Percentiles rank a stretch among this genome's conserved stretches.
Conservation (phyloP, 1,140 invertebrate genomes). For the Eriosoma lanigerum region DNA sequence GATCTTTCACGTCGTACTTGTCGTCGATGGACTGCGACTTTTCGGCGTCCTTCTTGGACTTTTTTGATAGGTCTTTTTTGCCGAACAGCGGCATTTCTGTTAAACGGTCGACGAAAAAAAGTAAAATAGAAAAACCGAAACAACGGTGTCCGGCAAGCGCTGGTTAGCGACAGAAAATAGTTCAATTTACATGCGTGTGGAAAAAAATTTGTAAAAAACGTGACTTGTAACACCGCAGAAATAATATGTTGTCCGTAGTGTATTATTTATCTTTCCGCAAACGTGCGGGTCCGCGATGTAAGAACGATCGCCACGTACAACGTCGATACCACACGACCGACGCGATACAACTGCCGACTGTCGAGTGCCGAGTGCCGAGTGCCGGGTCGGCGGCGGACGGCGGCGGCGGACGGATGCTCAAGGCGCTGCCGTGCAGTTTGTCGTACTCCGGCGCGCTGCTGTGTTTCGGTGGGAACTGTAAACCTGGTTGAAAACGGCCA, state of each 20-base stretch:
- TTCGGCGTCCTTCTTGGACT: conserved; percentile 40
- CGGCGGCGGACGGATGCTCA: not conserved
- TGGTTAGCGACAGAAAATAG: not conserved
- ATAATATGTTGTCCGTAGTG: not conserved
- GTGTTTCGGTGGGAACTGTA: no score
- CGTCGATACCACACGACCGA: not conserved
- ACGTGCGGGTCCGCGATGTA: not conserved
- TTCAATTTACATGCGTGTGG: not conserved
- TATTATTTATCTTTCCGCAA: not conserved
- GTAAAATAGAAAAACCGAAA: not conserved
- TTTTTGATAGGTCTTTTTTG: conserved; percentile 42
- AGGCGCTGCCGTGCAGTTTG: not conserved
- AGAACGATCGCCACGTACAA: not conserved
- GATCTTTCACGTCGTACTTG: conserved; percentile 45
- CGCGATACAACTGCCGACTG: conserved; percentile 33
- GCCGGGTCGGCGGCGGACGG: not conserved
- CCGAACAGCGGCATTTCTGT: conserved; percentile 36
- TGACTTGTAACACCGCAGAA: no score
- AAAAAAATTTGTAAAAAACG: no score
- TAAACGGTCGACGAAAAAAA: no score
- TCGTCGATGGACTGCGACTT: conserved; percentile 45
- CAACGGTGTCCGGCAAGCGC: not conserved
- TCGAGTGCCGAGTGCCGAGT: not conserved
- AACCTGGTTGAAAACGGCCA: no score
- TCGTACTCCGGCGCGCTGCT: no score